Evolutionary conservation across 2,888 invertebrate genomes (phyloP).

Genomic region (Dermolepida albohirtum): DNA sequence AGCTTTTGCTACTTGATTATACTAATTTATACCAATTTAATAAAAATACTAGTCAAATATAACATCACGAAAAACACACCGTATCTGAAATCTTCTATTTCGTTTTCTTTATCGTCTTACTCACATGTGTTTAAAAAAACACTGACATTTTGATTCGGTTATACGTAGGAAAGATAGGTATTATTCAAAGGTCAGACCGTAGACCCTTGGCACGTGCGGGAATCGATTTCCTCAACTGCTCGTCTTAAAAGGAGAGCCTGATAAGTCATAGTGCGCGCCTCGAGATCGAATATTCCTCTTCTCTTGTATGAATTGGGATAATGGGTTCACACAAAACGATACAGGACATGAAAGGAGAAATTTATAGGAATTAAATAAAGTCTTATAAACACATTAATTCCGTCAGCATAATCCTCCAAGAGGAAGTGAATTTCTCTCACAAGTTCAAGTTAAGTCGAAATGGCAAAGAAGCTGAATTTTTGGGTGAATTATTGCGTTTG

Average conservation of each 20-base stretch:
- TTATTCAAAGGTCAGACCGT: constrained; percentile 10
- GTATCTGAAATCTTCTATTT: too few species aligned
- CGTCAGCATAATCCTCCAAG: background rate
- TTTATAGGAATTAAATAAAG: constrained; percentile 23
- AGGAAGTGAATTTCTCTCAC: background rate
- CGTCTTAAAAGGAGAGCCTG: constrained; percentile 19
- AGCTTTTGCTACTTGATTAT: too few species aligned
- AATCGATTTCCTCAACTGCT: constrained; percentile 34
- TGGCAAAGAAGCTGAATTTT: too few species aligned
- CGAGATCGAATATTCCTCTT: constrained; percentile 21
- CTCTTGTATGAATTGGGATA: constrained; percentile 28
- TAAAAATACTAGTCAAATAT: too few species aligned
- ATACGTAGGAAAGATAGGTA: background rate
- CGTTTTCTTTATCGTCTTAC: too few species aligned
- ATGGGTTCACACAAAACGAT: constrained; percentile 15
- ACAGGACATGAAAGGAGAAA: constrained; percentile 11
- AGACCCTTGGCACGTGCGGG: constrained; percentile 31
- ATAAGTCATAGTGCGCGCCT: constrained; percentile 27
- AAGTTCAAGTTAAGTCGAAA: too few species aligned
- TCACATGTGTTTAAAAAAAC: too few species aligned
- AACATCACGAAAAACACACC: too few species aligned
- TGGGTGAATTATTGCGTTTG: too few species aligned
- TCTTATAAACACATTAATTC: constrained; percentile 12
- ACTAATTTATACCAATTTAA: too few species aligned
- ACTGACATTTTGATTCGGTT: too few species aligned